Conservation (phyloP, 2,888 invertebrate species). For the Brenthis daphne region DNA sequence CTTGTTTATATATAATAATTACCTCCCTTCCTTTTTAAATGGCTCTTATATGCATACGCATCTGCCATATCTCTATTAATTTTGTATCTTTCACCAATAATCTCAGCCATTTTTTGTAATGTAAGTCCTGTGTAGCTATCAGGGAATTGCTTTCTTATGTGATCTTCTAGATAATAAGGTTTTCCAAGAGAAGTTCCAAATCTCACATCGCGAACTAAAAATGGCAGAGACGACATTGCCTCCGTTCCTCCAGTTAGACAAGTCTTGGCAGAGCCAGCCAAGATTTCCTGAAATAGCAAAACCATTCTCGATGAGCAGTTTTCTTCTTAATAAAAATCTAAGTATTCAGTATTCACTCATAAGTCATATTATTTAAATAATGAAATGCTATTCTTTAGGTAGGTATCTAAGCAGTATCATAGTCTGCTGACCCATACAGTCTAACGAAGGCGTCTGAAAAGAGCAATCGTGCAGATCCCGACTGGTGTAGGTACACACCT, state of each 20-base stretch:
- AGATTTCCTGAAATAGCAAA: constrained; percentile 85
- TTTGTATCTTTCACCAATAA: constrained; percentile 88
- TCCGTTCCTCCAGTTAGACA: constrained; percentile 96
- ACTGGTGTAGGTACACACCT: too few relatives aligned
- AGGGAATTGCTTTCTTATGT: constrained; percentile 66
- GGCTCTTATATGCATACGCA: constrained; percentile 90
- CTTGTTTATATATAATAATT: neutral
- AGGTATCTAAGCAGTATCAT: too few relatives aligned
- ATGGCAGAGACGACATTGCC: constrained; percentile 96
- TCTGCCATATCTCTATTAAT: constrained; percentile 90
- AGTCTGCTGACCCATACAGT: too few relatives aligned
- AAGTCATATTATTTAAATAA: too few relatives aligned
- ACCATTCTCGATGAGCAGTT: too few relatives aligned
- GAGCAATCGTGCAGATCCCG: too few relatives aligned
- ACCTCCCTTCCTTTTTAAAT: constrained; percentile 92
- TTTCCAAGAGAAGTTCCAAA: constrained; percentile 93
- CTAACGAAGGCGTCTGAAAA: too few relatives aligned
- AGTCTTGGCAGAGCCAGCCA: constrained; percentile 90
- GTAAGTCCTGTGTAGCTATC: constrained; percentile 93
- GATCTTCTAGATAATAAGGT: constrained; percentile 90
- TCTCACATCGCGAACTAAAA: constrained; percentile 90
- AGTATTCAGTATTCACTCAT: too few relatives aligned
- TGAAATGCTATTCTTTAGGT: too few relatives aligned
- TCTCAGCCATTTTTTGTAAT: constrained; percentile 95
- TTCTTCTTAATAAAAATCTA: too few relatives aligned